A percentile compares a stretch with the other conserved stretches of the same genome.
Evolutionary conservation across 2,797 vertebrate genomes (phyloP).

Genomic region (Melanotaenia pygmaea): DNA sequence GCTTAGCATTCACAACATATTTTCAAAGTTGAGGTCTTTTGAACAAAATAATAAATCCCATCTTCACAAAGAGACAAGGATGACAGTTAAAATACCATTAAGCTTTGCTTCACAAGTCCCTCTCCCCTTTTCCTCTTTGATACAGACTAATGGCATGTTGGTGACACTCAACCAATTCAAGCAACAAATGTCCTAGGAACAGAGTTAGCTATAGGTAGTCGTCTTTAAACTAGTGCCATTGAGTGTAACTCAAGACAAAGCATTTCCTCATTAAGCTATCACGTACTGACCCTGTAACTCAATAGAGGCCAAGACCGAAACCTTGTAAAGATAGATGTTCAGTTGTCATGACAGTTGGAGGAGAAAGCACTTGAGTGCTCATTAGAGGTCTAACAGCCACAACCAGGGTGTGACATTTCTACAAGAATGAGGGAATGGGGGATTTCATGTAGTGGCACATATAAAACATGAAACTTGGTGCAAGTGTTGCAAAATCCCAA

Average conservation of each 20-base stretch:
- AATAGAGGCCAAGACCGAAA: conserved; percentile 66
- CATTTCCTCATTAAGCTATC: conserved; percentile 75
- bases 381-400: conserved; percentile 62
- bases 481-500: conserved; percentile 3
- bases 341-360: conserved; percentile 72
- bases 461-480: conserved; percentile 20
- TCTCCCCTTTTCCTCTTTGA: conserved; percentile 39
- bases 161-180: conserved; percentile 64
- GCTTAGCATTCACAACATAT: conserved; percentile 24
- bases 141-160: conserved; percentile 63
- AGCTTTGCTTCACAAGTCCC: conserved; percentile 19
- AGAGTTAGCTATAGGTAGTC: conserved; percentile 76
- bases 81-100: conserved; percentile 68
- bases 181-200: conserved; percentile 74
- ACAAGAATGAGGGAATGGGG: conserved; percentile 21
- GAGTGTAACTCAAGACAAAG: conserved; percentile 78
- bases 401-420: conserved; percentile 37
- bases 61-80: conserved; percentile 45
- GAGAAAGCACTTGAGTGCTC: conserved; percentile 61
- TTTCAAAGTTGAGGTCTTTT: conserved; percentile 37
- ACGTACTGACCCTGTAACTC: conserved; percentile 74
- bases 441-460: conserved; percentile 26
- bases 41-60: conserved; percentile 36
- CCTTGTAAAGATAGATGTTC: conserved; percentile 73
- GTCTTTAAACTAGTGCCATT: conserved; percentile 69